These are phyloP conservation scores for Xestia c-nigrum DNA, from an alignment of 2,888 invertebrate species.

Conservation along the genomic window DNA sequence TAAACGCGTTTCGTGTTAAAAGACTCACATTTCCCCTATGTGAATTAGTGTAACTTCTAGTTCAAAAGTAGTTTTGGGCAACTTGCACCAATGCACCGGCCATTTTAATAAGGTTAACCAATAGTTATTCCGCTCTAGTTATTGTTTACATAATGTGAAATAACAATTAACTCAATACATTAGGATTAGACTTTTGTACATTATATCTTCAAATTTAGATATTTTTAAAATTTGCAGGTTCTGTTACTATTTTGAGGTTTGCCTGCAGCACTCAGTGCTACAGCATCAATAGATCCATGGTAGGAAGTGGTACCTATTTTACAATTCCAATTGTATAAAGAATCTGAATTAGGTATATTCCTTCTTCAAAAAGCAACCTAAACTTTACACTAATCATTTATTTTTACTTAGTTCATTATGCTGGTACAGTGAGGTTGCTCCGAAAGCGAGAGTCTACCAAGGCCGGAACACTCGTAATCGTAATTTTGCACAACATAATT, in stretches of 20 bases:
- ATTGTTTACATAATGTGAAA: constrained; percentile 58
- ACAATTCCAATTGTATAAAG: background rate
- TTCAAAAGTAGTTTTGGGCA: constrained; percentile 28
- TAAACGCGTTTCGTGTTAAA: constrained; percentile 49
- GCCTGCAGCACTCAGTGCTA: background rate
- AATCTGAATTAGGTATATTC: background rate
- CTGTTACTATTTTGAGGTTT: constrained; percentile 9
- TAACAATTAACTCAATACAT: constrained; percentile 18
- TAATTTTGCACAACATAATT: constrained; percentile 58
- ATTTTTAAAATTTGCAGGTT: background rate
- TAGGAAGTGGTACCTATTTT: constrained; percentile 1
- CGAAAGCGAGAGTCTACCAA: constrained; percentile 73
- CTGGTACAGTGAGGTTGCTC: constrained; percentile 65
- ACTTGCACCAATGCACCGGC: constrained; percentile 39
- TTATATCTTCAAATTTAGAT: background rate
- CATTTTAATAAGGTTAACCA: constrained; percentile 48
- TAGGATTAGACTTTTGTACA: background rate
- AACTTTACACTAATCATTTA: constrained; percentile 33
- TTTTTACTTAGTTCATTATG: constrained; percentile 44
- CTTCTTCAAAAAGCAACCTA: background rate
- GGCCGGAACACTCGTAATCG: constrained; percentile 64
- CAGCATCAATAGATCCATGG: background rate
- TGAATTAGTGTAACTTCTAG: constrained; percentile 36
- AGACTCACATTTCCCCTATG: constrained; percentile 24
- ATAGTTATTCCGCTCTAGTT: constrained; percentile 68